phyloP scores from a whole-genome alignment of 30 jellyfish, hydroid and myxozoan species.

The Hydractinia echinata region DNA sequence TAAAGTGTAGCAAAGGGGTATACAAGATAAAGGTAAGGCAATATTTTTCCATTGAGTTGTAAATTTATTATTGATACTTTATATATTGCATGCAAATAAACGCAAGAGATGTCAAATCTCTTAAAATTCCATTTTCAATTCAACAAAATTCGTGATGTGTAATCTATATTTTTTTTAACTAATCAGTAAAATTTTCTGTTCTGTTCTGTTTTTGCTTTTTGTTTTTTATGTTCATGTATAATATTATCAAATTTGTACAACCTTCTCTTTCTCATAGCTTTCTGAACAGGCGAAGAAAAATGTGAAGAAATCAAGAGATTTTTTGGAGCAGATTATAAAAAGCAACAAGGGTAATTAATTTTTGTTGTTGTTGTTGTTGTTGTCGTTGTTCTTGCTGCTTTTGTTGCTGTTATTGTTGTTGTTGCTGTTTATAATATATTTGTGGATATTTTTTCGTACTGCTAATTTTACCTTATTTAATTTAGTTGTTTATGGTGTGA shows the following conservation, averaged over 20 bases:
- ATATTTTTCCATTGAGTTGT: neutral
- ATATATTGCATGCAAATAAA: too few relatives aligned
- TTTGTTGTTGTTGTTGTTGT: neutral
- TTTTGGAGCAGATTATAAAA: conserved; percentile 54
- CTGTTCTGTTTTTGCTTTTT: neutral
- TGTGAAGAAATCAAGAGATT: conserved; percentile 61
- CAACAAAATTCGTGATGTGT: neutral
- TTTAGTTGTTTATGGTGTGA: conserved; percentile 80
- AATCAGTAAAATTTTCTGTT: neutral
- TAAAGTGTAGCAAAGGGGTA: conserved; percentile 60
- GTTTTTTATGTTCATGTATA: neutral
- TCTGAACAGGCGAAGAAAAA: conserved; percentile 50
- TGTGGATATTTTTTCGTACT: too few relatives aligned
- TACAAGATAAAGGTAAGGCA: conserved; percentile 41
- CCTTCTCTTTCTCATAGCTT: conserved; percentile 27
- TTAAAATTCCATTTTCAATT: neutral
- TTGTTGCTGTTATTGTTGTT: too few relatives aligned
- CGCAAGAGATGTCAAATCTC: neutral
- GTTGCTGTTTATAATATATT: too few relatives aligned
- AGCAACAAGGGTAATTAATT: conserved; percentile 61
- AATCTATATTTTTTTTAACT: neutral
- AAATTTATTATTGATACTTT: neutral
- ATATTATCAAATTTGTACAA: neutral
- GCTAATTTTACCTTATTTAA: neutral
- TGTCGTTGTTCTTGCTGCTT: too few relatives aligned